Evolutionary conservation across 2,888 invertebrate species (phyloP).

Genomic region (Hypena proboscidalis): DNA sequence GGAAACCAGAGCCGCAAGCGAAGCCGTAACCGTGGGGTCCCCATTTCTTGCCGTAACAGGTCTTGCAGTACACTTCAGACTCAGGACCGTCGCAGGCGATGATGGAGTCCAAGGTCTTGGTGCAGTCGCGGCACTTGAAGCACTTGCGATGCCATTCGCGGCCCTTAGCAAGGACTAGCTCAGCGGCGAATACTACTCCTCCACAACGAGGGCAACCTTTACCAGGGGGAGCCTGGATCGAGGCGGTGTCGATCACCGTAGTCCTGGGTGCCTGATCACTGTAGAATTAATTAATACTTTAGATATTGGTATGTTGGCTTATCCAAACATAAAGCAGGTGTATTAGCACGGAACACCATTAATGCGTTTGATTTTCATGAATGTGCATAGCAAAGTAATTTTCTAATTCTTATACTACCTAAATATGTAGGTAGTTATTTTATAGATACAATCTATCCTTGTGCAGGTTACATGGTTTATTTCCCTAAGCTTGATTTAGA

Average conservation of each 20-base stretch:
- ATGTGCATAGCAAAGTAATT: not conserved
- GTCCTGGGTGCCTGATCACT: slow-evolving; percentile 92
- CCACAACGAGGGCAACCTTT: slow-evolving; percentile 96
- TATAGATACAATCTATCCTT: not conserved
- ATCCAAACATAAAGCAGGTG: not conserved
- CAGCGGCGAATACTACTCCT: slow-evolving; percentile 96
- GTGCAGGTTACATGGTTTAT: not conserved
- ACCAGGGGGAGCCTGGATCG: slow-evolving; percentile 92
- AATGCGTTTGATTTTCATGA: not conserved
- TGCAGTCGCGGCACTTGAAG: slow-evolving; percentile 96
- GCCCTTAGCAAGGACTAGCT: slow-evolving; percentile 96
- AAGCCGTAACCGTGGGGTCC: slow-evolving; percentile 99
- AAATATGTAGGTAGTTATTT: too few relatives aligned
- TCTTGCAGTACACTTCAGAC: slow-evolving; percentile 97
- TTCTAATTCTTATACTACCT: too few relatives aligned
- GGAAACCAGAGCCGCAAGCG: slow-evolving; percentile 97
- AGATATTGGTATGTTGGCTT: not conserved
- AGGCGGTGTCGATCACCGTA: slow-evolving; percentile 91
- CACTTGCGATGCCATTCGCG: slow-evolving; percentile 97
- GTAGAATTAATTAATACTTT: slow-evolving; percentile 30
- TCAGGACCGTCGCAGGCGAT: slow-evolving; percentile 98
- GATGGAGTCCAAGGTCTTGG: slow-evolving; percentile 97
- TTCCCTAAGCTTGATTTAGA: not conserved
- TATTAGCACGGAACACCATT: slow-evolving; percentile 9
- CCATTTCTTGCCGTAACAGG: slow-evolving; percentile 99